These are phyloP conservation scores for Aspidoscelis tigris DNA, from an alignment of 2,113 vertebrate genomes.

Conservation along the genomic window DNA sequence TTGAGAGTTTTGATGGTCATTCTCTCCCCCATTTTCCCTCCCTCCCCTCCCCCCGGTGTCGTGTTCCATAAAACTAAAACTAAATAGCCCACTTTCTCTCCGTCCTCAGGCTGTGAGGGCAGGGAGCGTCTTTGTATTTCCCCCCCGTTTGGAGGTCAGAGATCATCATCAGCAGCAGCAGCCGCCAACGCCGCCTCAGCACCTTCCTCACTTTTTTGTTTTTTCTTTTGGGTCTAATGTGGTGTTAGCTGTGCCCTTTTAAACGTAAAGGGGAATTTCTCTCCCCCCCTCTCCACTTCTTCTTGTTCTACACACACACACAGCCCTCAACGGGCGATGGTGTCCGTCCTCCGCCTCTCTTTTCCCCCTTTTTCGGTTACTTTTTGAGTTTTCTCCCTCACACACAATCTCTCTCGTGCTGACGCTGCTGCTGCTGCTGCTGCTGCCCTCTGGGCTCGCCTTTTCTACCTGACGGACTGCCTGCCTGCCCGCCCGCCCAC, in stretches of 20 bases:
- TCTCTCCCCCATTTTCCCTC: background rate
- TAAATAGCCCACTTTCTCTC: background rate
- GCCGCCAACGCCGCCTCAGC: background rate
- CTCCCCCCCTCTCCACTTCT: background rate
- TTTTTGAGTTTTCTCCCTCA: background rate
- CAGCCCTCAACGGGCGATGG: too few relatives aligned
- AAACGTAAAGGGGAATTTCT: background rate
- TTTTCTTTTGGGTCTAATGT: background rate
- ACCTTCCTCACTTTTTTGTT: background rate
- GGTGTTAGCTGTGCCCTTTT: too few relatives aligned
- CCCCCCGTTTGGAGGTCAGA: background rate
- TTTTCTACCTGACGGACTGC: constrained; percentile 13
- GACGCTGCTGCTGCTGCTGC: background rate
- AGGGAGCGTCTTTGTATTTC: background rate
- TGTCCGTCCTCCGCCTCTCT: too few relatives aligned
- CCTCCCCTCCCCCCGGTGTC: background rate
- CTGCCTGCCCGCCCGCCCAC: constrained; percentile 20
- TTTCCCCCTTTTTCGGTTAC: background rate
- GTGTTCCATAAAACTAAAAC: too few relatives aligned
- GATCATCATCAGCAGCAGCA: too few relatives aligned
- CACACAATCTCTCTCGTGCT: too few relatives aligned
- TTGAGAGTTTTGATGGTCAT: background rate
- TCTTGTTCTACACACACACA: too few relatives aligned
- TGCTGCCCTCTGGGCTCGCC: constrained; percentile 1
- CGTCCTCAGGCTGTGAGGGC: background rate